Percentiles rank a stretch among this genome's conserved stretches.
Evolutionary conservation across 2,113 vertebrate species (phyloP).

Genomic region (Ophiodon elongatus): DNA sequence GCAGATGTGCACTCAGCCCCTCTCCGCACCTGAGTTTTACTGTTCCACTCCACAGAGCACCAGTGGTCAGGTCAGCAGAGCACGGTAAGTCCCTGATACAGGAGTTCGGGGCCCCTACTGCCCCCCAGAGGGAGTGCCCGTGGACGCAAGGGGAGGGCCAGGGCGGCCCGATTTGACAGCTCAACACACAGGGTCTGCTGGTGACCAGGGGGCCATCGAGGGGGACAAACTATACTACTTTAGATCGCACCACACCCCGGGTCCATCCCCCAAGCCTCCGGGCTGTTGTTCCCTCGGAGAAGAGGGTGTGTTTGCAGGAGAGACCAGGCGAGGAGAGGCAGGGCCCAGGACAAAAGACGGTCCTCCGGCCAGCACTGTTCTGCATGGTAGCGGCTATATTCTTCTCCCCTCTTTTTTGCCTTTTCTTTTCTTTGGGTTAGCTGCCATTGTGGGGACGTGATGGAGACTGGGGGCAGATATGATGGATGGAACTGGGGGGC

Average conservation of each 20-base stretch:
- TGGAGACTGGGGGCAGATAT: conserved; percentile 77
- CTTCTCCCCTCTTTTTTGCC: conserved; percentile 65
- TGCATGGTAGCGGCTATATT: conserved; percentile 82
- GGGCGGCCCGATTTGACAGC: conserved; percentile 78
- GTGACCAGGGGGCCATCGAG: conserved; percentile 79
- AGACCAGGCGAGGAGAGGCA: conserved; percentile 77
- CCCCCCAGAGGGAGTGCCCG: conserved; percentile 66
- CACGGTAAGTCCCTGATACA: conserved; percentile 54
- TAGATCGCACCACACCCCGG: conserved; percentile 72
- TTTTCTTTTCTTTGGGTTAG: conserved; percentile 76
- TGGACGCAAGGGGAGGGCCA: conserved; percentile 74
- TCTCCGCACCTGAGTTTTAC: conserved; percentile 65
- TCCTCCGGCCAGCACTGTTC: conserved; percentile 76
- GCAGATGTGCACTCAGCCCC: conserved; percentile 60
- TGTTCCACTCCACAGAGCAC: conserved; percentile 65
- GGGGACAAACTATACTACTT: conserved; percentile 73
- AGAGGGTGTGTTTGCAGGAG: conserved; percentile 79
- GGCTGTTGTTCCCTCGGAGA: conserved; percentile 74
- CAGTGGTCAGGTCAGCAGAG: conserved; percentile 62
- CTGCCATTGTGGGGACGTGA: conserved; percentile 73
- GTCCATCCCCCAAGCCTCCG: conserved; percentile 72
- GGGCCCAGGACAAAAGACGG: conserved; percentile 75
- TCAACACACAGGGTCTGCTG: conserved; percentile 80
- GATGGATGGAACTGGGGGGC: conserved; percentile 78
- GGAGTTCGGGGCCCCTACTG: conserved; percentile 53